Conservation (phyloP, 2,888 invertebrate genomes). For the Drosophila dives region DNA sequence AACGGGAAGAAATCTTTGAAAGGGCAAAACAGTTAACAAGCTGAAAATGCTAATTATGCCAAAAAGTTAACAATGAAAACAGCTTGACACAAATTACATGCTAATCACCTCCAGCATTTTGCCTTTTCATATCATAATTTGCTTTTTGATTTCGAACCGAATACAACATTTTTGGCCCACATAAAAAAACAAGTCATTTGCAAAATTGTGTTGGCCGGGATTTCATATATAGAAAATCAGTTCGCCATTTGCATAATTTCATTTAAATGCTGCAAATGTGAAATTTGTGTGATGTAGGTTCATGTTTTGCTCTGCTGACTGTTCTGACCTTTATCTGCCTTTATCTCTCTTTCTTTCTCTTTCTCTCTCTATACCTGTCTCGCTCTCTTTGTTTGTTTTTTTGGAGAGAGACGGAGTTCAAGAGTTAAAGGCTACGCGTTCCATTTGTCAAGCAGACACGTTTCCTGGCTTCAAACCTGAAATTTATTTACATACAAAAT, state of each 20-base stretch:
- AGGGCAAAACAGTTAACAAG: neutral
- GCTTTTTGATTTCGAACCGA: conserved; percentile 4
- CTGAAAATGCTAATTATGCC: conserved; percentile 26
- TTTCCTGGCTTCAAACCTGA: conserved; percentile 36
- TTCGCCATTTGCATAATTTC: conserved; percentile 39
- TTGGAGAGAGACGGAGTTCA: neutral
- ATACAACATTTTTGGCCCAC: conserved; percentile 16
- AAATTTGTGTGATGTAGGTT: conserved; percentile 21
- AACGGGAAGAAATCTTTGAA: neutral
- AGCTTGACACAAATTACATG: conserved; percentile 36
- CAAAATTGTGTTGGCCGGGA: conserved; percentile 20
- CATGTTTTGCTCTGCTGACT: conserved; percentile 17
- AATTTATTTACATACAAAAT: conserved; percentile 20
- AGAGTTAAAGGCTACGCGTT: conserved; percentile 37
- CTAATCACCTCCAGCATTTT: conserved; percentile 34
- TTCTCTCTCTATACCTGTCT: fast-evolving
- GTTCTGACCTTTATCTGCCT: conserved; percentile 11
- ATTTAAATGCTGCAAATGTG: conserved; percentile 42
- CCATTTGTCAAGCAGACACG: conserved; percentile 42
- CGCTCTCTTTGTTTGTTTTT: neutral
- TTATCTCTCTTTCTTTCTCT: neutral
- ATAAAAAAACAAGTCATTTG: conserved; percentile 42
- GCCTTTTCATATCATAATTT: conserved; percentile 11
- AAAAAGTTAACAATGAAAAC: conserved; percentile 9
- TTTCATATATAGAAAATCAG: conserved; percentile 33